Conservation (phyloP, 2,888 invertebrate genomes). For the Crocallis elinguaria region DNA sequence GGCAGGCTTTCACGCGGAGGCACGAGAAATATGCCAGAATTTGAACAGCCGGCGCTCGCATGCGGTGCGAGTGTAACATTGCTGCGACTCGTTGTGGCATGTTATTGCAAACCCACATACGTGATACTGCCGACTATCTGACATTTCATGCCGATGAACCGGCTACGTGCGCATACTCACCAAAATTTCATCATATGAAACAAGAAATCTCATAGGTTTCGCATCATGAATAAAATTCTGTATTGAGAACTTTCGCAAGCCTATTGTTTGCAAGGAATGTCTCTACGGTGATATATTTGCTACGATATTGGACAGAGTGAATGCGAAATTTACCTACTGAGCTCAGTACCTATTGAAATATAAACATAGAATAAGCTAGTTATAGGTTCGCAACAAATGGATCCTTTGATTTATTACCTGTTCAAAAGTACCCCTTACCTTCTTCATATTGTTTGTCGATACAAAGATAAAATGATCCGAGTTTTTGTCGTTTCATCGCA, state of each 20-base stretch:
- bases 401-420: conserved; percentile 1
- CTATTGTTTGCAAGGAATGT: conserved; percentile 25
- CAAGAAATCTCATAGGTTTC: conserved; percentile 54
- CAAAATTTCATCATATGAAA: conserved; percentile 59
- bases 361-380: no score
- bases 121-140: conserved; percentile 76
- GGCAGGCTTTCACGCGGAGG: conserved; percentile 53
- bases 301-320: neutral
- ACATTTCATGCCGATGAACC: conserved; percentile 83
- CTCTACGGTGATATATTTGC: conserved; percentile 12
- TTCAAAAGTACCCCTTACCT: neutral
- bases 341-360: neutral
- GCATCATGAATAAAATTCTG: conserved; percentile 44
- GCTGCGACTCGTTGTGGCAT: conserved; percentile 81
- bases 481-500: conserved; percentile 59
- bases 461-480: conserved; percentile 33
- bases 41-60: conserved; percentile 74
- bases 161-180: conserved; percentile 70
- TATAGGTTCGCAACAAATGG: no score
- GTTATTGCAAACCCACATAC: conserved; percentile 84
- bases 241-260: conserved; percentile 36
- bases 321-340: neutral
- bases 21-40: conserved; percentile 79
- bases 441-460: conserved; percentile 24
- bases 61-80: conserved; percentile 77